phyloP scores from a whole-genome alignment of 2,113 vertebrate genomes.

The Poecilia latipinna region DNA sequence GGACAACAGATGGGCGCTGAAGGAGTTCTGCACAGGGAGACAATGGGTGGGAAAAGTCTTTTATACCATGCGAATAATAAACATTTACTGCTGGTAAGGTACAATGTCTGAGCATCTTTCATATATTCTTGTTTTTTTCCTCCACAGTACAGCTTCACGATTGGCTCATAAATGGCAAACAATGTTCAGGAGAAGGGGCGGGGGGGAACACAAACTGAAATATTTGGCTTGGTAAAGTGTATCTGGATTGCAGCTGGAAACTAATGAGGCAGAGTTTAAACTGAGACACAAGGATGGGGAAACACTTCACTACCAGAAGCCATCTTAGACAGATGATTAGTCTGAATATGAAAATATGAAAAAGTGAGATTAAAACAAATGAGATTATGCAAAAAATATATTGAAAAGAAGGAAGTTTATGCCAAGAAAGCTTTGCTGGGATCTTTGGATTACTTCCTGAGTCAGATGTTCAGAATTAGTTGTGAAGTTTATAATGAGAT shows the following conservation, averaged over 20 bases:
- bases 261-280: not conserved
- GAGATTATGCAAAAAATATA: not conserved
- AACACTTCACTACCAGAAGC: slow-evolving; percentile 44
- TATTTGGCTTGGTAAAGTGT: too few relatives aligned
- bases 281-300: not conserved
- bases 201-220: too few relatives aligned
- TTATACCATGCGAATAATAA: slow-evolving; percentile 20
- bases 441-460: slow-evolving; percentile 27
- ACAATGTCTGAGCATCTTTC: not conserved
- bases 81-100: not conserved
- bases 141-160: not conserved
- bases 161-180: not conserved
- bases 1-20: slow-evolving; percentile 61
- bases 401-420: slow-evolving; percentile 1
- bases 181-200: not conserved
- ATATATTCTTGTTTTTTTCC: not conserved
- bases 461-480: slow-evolving; percentile 48
- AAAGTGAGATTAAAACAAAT: slow-evolving; percentile 16
- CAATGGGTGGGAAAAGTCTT: slow-evolving; percentile 23
- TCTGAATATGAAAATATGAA: slow-evolving; percentile 29
- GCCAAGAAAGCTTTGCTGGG: not conserved
- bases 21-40: slow-evolving; percentile 47
- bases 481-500: slow-evolving; percentile 36
- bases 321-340: slow-evolving; percentile 30
- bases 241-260: not conserved